A percentile compares a stretch with the other conserved stretches of the same genome.
phyloP scores from a whole-genome alignment of 2,797 vertebrate species.

The Anguilla megastoma region DNA sequence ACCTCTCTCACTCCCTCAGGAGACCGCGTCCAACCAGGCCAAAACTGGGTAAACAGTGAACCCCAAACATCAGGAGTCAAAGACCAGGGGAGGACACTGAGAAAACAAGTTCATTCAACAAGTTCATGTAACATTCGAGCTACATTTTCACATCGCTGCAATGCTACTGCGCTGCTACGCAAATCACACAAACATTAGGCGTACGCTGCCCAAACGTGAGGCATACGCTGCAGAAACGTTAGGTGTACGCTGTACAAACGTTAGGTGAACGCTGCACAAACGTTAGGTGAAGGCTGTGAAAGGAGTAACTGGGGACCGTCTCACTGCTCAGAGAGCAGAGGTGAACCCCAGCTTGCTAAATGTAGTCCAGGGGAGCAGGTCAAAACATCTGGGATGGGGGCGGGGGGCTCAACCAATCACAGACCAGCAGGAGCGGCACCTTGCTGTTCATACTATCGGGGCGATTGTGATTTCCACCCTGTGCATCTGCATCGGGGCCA shows the following conservation, averaged over 20 bases:
- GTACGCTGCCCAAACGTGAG: neutral
- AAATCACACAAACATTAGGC: neutral
- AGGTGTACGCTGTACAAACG: no score
- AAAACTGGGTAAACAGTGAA: neutral
- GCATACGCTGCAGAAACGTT: neutral
- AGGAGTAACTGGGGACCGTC: neutral
- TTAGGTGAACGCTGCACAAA: no score
- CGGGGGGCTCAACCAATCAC: conserved; percentile 33
- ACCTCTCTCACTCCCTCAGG: neutral
- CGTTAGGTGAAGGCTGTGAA: neutral
- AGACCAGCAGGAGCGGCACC: conserved; percentile 33
- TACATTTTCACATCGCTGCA: neutral
- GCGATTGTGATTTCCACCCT: conserved; percentile 39
- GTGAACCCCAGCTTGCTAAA: neutral
- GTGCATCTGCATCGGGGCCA: neutral
- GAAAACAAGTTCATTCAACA: neutral
- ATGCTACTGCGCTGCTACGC: neutral
- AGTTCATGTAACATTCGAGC: neutral
- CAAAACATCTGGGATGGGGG: conserved; percentile 29
- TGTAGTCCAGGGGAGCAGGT: conserved; percentile 23
- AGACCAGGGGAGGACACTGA: neutral
- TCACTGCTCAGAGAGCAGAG: neutral
- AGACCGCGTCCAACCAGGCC: neutral
- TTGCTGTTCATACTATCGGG: conserved; percentile 44
- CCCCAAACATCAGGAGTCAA: neutral